Base-by-base conservation (phyloP, 2,113 vertebrate genomes). In the Scatophagus argus region DNA sequence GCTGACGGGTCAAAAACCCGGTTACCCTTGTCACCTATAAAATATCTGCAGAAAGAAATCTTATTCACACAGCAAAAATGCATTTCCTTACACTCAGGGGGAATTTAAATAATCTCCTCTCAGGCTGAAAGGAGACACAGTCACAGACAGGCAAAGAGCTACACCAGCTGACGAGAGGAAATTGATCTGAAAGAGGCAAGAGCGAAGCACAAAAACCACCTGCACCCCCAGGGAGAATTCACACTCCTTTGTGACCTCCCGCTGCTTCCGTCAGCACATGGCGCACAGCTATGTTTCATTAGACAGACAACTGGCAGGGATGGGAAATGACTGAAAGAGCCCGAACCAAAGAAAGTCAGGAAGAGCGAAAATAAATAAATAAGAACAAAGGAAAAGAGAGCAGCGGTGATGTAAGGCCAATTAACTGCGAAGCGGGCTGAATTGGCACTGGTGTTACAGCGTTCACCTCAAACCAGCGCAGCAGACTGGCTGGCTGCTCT, bases 391-490 rank as follows among this genome's bases (percentile, higher is more conserved):
- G 19, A 61, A 65, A 71, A 47, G 46, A 70, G 60, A 56, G 60
- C 69, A 39, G 54, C n/a, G 34, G 25, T 68, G 79, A 76, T 8
- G 13, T 74, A 72, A 82, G 58, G 70, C 63, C 39, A 83, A 82
- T 82, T 88, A 77, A 46, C n/a, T 34, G 43, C 29, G 65, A 61
- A 54, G 77, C 5, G 8, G 43, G 39, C 61, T 56, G 69, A 83
- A 74, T 23, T 82, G 74, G 83, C 74, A 49, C 47, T 56, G 47
- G 62, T 67, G 79, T 67, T 74, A 3, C 64, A 49, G 82, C 2
- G 6, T 85, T 86, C 69, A 75, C 81, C 88, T 86, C 68, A 64
- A 87, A 87, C 44, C 81, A 84, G 83, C 36, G 13, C 70, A 75
- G 75, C 86, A 88, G 83, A 74, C 73, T 79, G 87, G 9, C 84